Evolutionary conservation across 1,140 invertebrate species (phyloP).

Genomic region (Elysia chlorotica): DNA sequence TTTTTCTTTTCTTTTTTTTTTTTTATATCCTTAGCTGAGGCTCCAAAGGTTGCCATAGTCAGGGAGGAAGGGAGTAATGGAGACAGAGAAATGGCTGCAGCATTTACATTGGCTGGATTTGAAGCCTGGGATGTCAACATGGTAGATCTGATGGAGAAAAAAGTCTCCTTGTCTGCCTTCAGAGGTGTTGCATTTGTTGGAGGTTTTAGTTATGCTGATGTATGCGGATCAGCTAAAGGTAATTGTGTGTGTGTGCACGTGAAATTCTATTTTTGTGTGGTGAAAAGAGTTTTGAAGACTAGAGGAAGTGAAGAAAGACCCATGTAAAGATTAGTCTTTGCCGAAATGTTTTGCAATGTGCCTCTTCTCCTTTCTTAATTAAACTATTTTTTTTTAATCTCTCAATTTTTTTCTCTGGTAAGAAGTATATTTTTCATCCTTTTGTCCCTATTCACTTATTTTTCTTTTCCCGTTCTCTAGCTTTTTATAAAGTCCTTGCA

Average conservation of each 20-base stretch:
- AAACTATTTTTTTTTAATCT: too few relatives aligned
- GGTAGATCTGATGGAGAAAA: constrained; percentile 54
- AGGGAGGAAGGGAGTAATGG: constrained; percentile 97
- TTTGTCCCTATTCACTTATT: too few relatives aligned
- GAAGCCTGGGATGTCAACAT: constrained; percentile 66
- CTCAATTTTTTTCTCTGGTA: too few relatives aligned
- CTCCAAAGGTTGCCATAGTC: constrained; percentile 80
- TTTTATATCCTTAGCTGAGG: too few relatives aligned
- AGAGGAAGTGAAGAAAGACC: neutral
- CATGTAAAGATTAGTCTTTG: neutral
- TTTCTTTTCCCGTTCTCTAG: too few relatives aligned
- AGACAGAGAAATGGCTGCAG: constrained; percentile 96
- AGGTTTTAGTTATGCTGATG: constrained; percentile 98
- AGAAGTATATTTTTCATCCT: too few relatives aligned
- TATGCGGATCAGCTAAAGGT: constrained; percentile 92
- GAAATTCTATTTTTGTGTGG: neutral
- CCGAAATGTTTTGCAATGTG: too few relatives aligned
- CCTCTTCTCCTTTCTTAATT: too few relatives aligned
- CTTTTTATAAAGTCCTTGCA: too few relatives aligned
- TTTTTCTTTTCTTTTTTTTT: too few relatives aligned
- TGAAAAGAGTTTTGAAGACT: neutral
- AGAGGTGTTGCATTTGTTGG: constrained; percentile 92
- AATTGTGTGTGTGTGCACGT: neutral
- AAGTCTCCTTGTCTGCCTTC: constrained; percentile 77
- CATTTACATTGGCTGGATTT: constrained; percentile 89